Evolutionary conservation across 2,113 vertebrate species (phyloP).

Genomic region (Rhinolophus ferrumequinum): DNA sequence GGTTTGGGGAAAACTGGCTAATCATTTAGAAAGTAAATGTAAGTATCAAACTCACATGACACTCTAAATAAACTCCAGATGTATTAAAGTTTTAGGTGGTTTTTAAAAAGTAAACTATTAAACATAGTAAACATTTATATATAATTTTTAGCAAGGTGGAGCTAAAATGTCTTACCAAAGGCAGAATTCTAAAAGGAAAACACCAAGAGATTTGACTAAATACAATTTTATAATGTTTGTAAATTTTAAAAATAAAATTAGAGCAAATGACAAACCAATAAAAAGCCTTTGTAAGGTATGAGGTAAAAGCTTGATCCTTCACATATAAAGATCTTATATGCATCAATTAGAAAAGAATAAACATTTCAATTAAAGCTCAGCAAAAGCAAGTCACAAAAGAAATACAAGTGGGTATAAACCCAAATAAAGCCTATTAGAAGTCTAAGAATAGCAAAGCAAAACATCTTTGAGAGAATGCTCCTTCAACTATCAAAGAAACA

Average conservation of each 20-base stretch:
- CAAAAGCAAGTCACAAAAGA: constrained; percentile 18
- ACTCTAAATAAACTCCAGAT: constrained; percentile 59
- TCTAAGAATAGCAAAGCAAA: background rate
- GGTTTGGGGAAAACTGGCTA: background rate
- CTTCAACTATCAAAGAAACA: background rate
- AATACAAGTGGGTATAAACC: background rate
- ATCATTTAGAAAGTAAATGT: constrained; percentile 51
- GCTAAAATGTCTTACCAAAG: constrained; percentile 20
- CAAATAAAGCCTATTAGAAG: background rate
- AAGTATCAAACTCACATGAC: constrained; percentile 37
- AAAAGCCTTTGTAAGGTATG: background rate
- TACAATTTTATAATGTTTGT: background rate
- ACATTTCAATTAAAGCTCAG: background rate
- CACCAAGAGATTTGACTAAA: background rate
- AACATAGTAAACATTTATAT: background rate
- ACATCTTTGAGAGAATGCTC: background rate
- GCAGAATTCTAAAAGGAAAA: constrained; percentile 26
- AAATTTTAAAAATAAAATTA: background rate
- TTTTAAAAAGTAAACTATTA: constrained; percentile 31
- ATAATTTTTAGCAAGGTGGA: background rate
- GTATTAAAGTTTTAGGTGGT: background rate
- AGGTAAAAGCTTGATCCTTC: background rate
- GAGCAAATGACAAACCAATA: background rate
- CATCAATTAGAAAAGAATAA: background rate
- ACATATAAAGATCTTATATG: background rate